Base-by-base conservation (phyloP, 2,888 invertebrate genomes). In the Heterodera filipjevi region DNA sequence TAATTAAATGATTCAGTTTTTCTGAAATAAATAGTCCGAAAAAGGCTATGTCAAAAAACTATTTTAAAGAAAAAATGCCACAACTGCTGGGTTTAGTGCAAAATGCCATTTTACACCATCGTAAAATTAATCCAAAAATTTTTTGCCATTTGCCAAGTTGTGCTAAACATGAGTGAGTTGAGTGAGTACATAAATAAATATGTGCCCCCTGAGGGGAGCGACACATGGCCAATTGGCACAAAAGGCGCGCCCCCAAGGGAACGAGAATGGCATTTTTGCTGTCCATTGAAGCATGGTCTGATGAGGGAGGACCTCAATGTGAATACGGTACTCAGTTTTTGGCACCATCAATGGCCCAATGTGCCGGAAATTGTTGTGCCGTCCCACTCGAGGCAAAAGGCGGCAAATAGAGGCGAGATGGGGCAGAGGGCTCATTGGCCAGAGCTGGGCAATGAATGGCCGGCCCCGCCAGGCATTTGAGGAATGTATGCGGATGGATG, bases 171-270 rank as follows among this genome's bases (percentile, higher is more conserved):
- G 19, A 2, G 16, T 49, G 46, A 2, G 46, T n/a, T 49, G 46
- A 12, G 19, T 14, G 46, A 12, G 46, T 49, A 5, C 46, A 49
- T 49, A 14, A 16, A 59, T 27, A 59, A n/a, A 59, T 14, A 49
- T n/a, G 16, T 59, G 59, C 59, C 59, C 53, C 19, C 19, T n/a
- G 39, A 6, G 3, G 39, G 39, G 39, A n/a, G n/a, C 22, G n/a
- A 59, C 59, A 59, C 46, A 49, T 49, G 46, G n/a, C n/a, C 59
- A n/a, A 59, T 59, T 59, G 59, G 59, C 59, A 59, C n/a, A 59
- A 59, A 59, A 59, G 22, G n/a, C n/a, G 2, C 14, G 8, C 49
- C 59, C 59, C 59, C 59, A 1, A 27, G 59, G 46, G 46, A 49
- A 2, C 12, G 46, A 49, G 16, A 49, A 27, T n/a, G n/a, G 59